phyloP scores from a whole-genome alignment of 2,113 vertebrate species.

The Bubalus kerabau region DNA sequence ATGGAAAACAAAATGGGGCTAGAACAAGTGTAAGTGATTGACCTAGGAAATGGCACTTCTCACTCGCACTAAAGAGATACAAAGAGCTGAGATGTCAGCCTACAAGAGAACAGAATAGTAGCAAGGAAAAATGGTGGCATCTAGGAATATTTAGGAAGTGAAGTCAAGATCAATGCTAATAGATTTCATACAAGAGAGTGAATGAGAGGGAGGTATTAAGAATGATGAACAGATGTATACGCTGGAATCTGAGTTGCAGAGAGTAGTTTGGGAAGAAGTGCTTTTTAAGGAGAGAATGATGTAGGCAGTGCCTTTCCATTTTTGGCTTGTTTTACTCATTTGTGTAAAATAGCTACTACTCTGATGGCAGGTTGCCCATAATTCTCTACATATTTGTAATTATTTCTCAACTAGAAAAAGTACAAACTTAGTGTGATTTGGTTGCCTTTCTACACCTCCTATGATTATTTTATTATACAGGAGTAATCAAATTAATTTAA shows the following conservation, averaged over 20 bases:
- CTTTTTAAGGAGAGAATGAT: background rate
- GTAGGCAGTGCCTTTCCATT: background rate
- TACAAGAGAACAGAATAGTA: background rate
- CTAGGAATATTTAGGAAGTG: background rate
- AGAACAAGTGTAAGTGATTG: background rate
- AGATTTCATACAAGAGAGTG: accelerated
- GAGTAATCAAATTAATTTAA: background rate
- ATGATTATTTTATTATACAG: background rate
- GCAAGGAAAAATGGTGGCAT: background rate
- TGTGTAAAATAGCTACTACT: background rate
- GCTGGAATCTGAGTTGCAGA: background rate
- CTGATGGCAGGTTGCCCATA: background rate
- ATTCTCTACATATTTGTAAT: background rate
- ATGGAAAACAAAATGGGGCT: background rate
- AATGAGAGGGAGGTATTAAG: background rate
- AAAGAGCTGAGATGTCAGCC: background rate
- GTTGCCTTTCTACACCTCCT: background rate
- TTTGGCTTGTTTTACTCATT: background rate
- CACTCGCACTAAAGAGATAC: background rate
- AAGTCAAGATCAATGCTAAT: background rate
- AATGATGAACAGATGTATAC: background rate
- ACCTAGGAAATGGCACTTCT: background rate
- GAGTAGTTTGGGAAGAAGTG: background rate
- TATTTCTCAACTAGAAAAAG: background rate
- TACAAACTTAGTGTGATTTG: background rate